These are phyloP conservation scores for Noctilio leporinus DNA, from an alignment of 2,113 vertebrate genomes.

Conservation along the genomic window DNA sequence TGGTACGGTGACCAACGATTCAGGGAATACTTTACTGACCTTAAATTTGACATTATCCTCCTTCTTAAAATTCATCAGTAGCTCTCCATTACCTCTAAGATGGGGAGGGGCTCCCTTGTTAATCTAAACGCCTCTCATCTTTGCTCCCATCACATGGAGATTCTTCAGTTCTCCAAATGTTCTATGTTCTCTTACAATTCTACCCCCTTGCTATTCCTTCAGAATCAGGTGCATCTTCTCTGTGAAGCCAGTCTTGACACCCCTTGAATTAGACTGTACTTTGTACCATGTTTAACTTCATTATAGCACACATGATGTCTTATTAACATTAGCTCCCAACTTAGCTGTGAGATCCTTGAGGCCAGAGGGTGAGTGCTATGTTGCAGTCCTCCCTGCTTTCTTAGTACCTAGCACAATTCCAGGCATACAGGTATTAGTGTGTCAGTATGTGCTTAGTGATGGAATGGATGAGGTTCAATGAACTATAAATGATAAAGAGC, in stretches of 20 bases:
- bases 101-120: background rate
- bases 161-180: background rate
- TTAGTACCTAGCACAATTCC: background rate
- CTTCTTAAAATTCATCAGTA: background rate
- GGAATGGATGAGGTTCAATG: background rate
- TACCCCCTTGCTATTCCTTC: background rate
- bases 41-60: background rate
- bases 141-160: fast-evolving
- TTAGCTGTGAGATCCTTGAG: background rate
- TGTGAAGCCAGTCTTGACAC: background rate
- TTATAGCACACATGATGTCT: no score
- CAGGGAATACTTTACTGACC: background rate
- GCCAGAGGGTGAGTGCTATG: background rate
- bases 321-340: background rate
- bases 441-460: background rate
- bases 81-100: background rate
- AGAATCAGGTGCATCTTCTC: background rate
- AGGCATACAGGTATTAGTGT: background rate
- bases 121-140: background rate
- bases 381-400: background rate
- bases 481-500: background rate
- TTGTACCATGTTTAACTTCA: background rate
- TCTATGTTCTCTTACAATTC: background rate
- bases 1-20: background rate
- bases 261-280: background rate